Conservation (phyloP, 2,113 vertebrate genomes). For the Labeo catla region DNA sequence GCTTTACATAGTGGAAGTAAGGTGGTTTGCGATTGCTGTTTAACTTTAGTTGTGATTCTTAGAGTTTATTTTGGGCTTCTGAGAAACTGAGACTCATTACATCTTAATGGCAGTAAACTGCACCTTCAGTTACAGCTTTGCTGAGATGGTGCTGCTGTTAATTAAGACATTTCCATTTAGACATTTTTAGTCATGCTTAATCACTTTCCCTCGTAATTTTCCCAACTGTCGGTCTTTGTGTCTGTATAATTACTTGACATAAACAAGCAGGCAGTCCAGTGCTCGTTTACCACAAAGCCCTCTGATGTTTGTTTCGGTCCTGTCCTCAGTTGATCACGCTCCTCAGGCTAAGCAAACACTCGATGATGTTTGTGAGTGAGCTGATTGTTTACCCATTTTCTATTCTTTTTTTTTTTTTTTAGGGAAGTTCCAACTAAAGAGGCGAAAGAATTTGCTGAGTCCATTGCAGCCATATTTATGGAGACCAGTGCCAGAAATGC, state of each 20-base stretch:
- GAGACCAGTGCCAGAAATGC: constrained; percentile 97
- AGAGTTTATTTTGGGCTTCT: not conserved
- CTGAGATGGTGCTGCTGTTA: not conserved
- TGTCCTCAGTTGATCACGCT: not conserved
- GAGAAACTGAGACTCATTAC: not conserved
- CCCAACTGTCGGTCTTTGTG: not conserved
- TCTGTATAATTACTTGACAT: not conserved
- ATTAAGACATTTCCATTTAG: not conserved
- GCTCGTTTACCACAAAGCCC: not conserved
- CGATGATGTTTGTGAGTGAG: not conserved
- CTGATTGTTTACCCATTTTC: not conserved
- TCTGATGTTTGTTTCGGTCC: not conserved
- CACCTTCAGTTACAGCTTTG: not conserved
- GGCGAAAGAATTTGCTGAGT: constrained; percentile 95
- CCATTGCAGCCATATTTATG: constrained; percentile 94
- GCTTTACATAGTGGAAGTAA: not conserved
- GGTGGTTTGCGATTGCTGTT: not conserved
- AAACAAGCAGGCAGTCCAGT: not conserved
- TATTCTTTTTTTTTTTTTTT: constrained; percentile 51
- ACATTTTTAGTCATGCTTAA: not conserved
- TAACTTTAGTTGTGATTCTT: not conserved
- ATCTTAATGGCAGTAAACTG: not conserved
- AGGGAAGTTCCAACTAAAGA: constrained; percentile 97
- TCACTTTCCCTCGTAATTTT: not conserved
- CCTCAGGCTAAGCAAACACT: not conserved